Evolutionary conservation across 2,888 invertebrate genomes (phyloP).

Genomic region (Physocephala rufipes): DNA sequence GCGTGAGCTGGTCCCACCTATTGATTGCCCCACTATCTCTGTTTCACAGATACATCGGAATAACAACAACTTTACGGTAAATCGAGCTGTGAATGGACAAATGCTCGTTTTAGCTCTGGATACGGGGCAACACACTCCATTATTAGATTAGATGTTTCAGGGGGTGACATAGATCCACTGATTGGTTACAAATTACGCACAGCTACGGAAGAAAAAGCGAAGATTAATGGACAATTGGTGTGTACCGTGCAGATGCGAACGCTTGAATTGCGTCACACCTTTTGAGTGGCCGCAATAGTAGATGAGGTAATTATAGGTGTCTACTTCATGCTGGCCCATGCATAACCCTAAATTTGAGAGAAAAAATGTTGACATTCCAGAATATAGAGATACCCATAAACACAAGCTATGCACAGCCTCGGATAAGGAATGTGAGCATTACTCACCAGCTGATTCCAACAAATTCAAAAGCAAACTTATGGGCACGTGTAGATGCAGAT

Average conservation of each 20-base stretch:
- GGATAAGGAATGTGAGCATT: not conserved
- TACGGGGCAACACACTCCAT: not conserved
- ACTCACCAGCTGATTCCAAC: too few species aligned
- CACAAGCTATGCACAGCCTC: conserved; percentile 6
- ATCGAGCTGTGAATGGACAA: too few species aligned
- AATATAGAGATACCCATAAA: conserved; percentile 5
- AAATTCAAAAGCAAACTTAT: too few species aligned
- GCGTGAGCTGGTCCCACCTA: not conserved
- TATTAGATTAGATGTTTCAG: not conserved
- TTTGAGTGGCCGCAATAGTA: not conserved
- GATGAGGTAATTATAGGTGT: conserved; percentile 9
- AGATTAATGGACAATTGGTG: not conserved
- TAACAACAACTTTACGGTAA: not conserved
- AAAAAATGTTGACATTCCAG: not conserved
- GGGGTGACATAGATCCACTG: conserved; percentile 32
- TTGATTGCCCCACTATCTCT: not conserved
- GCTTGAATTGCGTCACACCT: not conserved
- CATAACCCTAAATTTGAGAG: not conserved
- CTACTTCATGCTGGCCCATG: not conserved
- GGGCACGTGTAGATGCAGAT: too few species aligned
- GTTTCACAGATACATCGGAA: conserved; percentile 1
- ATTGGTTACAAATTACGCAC: conserved; percentile 8
- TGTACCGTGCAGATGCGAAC: conserved; percentile 36
- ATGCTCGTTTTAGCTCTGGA: too few species aligned
- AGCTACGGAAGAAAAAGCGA: not conserved